These are phyloP conservation scores for Vidua chalybeata DNA, from an alignment of 2,113 vertebrate species.

Conservation along the genomic window DNA sequence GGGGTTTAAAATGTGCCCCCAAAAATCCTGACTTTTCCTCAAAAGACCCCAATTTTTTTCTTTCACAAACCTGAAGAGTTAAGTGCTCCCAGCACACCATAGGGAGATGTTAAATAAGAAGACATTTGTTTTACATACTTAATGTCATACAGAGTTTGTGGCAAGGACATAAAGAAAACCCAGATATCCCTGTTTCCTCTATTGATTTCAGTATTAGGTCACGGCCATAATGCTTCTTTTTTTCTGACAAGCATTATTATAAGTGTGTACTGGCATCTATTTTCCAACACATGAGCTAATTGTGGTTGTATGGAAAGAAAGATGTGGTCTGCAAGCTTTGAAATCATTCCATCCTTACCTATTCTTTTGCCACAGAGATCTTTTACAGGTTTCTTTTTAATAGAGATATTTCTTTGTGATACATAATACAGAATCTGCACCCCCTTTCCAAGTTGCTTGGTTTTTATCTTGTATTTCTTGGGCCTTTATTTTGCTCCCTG, in stretches of 20 bases:
- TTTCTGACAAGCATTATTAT: neutral
- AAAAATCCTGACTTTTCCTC: neutral
- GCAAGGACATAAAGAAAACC: neutral
- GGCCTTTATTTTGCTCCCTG: neutral
- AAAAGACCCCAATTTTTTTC: neutral
- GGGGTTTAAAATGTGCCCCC: neutral
- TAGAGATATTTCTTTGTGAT: neutral
- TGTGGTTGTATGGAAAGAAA: neutral
- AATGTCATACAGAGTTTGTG: neutral
- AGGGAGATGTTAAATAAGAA: neutral
- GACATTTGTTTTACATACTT: neutral
- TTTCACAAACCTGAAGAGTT: neutral
- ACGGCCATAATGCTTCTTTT: neutral
- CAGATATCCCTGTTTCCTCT: neutral
- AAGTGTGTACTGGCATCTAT: neutral
- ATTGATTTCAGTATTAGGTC: neutral
- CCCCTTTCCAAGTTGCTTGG: neutral
- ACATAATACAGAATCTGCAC: rapidly evolving
- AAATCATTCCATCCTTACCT: neutral
- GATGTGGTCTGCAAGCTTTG: neutral
- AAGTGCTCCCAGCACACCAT: neutral
- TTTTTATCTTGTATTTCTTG: neutral
- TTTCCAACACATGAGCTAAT: neutral
- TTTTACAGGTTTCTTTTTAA: neutral
- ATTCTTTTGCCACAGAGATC: neutral